Percentiles rank a stretch among this genome's conserved stretches.
These are phyloP conservation scores for Heptranchias perlo DNA, from an alignment of 2,113 vertebrate genomes.

Conservation along the genomic window DNA sequence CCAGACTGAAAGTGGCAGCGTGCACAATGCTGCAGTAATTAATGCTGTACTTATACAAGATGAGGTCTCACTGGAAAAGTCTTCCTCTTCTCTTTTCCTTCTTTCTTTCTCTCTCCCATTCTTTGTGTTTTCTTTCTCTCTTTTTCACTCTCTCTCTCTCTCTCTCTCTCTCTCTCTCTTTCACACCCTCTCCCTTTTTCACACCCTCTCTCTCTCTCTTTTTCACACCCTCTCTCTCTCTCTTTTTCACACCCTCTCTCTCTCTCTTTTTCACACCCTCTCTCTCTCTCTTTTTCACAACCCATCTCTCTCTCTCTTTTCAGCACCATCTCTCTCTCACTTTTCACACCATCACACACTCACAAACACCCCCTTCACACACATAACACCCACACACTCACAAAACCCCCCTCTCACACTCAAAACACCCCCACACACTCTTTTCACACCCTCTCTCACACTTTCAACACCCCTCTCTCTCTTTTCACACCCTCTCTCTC, in stretches of 20 bases:
- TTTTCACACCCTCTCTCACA: neutral
- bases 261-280: neutral
- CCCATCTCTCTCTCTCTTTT: neutral
- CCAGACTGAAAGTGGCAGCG: neutral
- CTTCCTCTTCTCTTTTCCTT: neutral
- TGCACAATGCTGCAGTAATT: constrained; percentile 18
- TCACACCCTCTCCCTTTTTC: neutral
- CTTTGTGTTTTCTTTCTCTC: neutral
- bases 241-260: neutral
- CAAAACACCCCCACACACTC: too few species aligned
- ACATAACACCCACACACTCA: too few species aligned
- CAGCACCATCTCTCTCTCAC: neutral
- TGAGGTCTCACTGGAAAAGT: neutral
- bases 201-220: neutral
- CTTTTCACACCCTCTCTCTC: neutral
- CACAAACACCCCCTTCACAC: too few species aligned
- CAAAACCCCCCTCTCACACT: too few species aligned
- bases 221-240: neutral
- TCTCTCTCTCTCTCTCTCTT: neutral
- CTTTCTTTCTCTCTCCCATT: neutral
- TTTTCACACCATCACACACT: too few species aligned
- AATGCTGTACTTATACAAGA: neutral
- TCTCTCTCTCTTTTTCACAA: neutral
- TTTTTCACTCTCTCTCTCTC: neutral
- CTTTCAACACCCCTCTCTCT: neutral